Base-by-base conservation (phyloP, 1,140 invertebrate genomes). In the Lerema accius region DNA sequence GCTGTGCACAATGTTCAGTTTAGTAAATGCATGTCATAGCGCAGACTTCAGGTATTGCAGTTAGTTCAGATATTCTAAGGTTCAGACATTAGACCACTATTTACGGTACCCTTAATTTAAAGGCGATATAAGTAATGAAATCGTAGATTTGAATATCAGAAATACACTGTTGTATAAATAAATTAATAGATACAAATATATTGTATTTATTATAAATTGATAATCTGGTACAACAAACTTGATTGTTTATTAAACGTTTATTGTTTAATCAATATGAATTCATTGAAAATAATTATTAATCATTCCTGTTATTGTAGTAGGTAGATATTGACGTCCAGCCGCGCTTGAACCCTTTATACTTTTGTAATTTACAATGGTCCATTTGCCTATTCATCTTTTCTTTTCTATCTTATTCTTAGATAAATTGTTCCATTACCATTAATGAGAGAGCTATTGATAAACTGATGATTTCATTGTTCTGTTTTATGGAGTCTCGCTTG, bases 1-100 rank as follows among this genome's bases (percentile, higher is more conserved):
- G 56, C 50, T 55, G 60, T 62, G 53, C 48, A 64, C 63, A 65
- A 68, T 49, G 40, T 58, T 45, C 13, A 43, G 9, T 5, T n/a
- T 45, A 35, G n/a, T 32, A 4, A 45, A 58, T 58, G 28, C 26
- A 45, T 58, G 11, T 19, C 15, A 35, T 32, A 45, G 7, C 19
- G 15, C 11, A 42, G 17, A 55, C 40, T 45, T 58, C 7, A 48
- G 6, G 4, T 5, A 48, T 48, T 48, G 23, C 11, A 26, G 1
- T n/a, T n/a, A n/a, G n/a, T n/a, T n/a, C n/a, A n/a, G n/a, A n/a
- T n/a, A n/a, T n/a, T n/a, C n/a, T n/a, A n/a, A n/a, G n/a, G 7
- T 14, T 48, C 45, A 48, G 6, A 11, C 3, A 23, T 4, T 46
- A 46, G 2, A 45, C 43, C 7, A 32, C 3, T 5, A 7, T 32